Evolutionary conservation across 2,113 vertebrate genomes (phyloP).

Genomic region (Bos taurus): DNA sequence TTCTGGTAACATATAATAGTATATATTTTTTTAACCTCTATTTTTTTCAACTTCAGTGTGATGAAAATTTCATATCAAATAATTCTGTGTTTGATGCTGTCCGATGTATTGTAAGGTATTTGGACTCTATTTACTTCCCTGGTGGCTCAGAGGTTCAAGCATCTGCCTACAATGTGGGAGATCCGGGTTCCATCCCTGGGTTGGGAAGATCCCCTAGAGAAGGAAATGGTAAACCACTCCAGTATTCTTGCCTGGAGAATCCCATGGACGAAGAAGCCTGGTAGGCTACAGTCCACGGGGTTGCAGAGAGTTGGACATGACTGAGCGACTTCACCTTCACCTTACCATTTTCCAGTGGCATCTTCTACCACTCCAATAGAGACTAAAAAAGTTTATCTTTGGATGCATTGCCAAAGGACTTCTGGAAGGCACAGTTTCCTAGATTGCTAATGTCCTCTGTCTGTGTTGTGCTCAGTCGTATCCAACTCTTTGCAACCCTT

Average conservation of each 20-base stretch:
- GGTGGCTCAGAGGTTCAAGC: too few species aligned
- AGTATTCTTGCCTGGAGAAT: too few species aligned
- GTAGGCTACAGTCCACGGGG: accelerated
- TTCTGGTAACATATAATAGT: background rate
- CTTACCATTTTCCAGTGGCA: background rate
- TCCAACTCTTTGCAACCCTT: accelerated
- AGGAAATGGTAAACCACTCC: too few species aligned
- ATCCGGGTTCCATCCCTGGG: too few species aligned
- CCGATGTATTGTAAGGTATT: background rate
- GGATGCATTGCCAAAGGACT: background rate
- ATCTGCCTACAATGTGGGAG: accelerated
- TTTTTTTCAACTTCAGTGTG: background rate
- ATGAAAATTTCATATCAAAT: background rate
- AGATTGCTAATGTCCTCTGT: background rate
- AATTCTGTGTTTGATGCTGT: background rate
- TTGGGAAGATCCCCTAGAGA: too few species aligned
- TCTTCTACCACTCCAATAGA: background rate
- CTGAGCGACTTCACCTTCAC: too few species aligned
- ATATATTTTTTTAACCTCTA: background rate
- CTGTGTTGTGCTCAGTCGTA: background rate
- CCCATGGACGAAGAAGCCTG: too few species aligned
- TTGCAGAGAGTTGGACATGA: accelerated
- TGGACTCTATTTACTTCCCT: background rate
- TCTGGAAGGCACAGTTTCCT: background rate
- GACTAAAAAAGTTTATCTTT: background rate